These are phyloP conservation scores for Cyclargus thomasi DNA, from an alignment of 1,140 invertebrate species.

Conservation along the genomic window DNA sequence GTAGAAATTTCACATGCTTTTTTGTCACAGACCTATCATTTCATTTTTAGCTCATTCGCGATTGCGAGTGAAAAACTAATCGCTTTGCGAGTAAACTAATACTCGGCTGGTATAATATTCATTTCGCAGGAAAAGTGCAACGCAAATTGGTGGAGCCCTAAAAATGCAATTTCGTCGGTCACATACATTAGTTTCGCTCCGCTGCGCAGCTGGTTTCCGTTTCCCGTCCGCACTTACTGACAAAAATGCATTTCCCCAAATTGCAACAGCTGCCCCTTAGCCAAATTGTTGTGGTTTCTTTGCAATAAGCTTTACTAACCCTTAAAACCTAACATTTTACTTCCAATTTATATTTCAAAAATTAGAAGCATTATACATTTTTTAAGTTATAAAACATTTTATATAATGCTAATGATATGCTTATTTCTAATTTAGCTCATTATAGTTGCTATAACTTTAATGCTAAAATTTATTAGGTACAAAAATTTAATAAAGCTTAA, in stretches of 20 bases:
- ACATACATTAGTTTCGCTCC: slow-evolving; percentile 58
- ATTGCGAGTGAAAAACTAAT: neutral
- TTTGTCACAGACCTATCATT: no score
- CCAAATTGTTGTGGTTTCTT: slow-evolving; percentile 53
- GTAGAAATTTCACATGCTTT: no score
- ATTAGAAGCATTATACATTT: no score
- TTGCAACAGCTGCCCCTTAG: slow-evolving; percentile 51
- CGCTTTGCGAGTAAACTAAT: slow-evolving; percentile 4
- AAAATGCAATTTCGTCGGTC: slow-evolving; percentile 68
- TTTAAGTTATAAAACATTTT: no score
- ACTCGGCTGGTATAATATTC: slow-evolving; percentile 20
- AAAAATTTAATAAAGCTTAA: neutral
- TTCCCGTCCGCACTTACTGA: slow-evolving; percentile 47
- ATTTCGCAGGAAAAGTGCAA: slow-evolving; percentile 28
- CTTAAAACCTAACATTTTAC: no score
- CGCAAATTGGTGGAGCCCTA: slow-evolving; percentile 61
- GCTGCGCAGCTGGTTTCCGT: slow-evolving; percentile 68
- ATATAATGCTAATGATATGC: no score
- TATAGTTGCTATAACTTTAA: neutral
- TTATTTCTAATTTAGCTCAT: slow-evolving; percentile 19
- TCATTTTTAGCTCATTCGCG: no score
- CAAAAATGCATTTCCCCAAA: slow-evolving; percentile 65
- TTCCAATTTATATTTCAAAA: no score
- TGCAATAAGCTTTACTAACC: slow-evolving; percentile 29
- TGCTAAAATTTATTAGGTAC: neutral